These are phyloP conservation scores for Apamea anceps DNA, from an alignment of 2,888 invertebrate species.

Conservation along the genomic window DNA sequence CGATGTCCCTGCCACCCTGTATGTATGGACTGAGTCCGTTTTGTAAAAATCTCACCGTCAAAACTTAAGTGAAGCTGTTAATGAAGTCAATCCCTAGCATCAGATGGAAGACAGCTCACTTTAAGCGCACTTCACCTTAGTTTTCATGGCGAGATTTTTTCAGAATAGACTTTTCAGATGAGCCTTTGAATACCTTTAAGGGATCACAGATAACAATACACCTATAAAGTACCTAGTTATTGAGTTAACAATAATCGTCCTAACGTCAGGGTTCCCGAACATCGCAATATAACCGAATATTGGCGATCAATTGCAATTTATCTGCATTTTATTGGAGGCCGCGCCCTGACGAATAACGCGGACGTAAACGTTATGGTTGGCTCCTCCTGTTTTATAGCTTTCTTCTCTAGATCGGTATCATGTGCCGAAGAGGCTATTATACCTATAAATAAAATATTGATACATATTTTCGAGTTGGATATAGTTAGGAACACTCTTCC, in stretches of 20 bases:
- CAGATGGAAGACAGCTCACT: background rate
- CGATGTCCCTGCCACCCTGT: no score
- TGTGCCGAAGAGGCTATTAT: constrained; percentile 12
- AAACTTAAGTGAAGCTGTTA: no score
- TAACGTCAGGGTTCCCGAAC: constrained; percentile 26
- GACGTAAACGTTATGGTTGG: constrained; percentile 47
- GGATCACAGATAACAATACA: constrained; percentile 1
- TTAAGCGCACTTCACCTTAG: background rate
- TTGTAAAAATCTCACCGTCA: no score
- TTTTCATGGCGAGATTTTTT: background rate
- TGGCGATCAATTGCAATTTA: constrained; percentile 62
- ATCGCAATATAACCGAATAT: constrained; percentile 42
- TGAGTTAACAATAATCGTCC: constrained; percentile 31
- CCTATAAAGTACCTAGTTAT: constrained; percentile 27
- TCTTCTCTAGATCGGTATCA: constrained; percentile 39
- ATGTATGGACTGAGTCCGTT: background rate
- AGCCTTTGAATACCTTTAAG: background rate
- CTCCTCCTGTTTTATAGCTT: constrained; percentile 69
- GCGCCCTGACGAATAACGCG: constrained; percentile 49
- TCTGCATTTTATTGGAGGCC: constrained; percentile 64
- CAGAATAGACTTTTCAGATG: background rate
- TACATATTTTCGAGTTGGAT: background rate
- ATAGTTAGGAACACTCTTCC: background rate
- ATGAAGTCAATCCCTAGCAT: no score
- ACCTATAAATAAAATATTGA: background rate